Evolutionary conservation across 2,113 vertebrate genomes (phyloP), one percentile per base, ranked within the genome.

Genomic region (Riparia riparia): DNA sequence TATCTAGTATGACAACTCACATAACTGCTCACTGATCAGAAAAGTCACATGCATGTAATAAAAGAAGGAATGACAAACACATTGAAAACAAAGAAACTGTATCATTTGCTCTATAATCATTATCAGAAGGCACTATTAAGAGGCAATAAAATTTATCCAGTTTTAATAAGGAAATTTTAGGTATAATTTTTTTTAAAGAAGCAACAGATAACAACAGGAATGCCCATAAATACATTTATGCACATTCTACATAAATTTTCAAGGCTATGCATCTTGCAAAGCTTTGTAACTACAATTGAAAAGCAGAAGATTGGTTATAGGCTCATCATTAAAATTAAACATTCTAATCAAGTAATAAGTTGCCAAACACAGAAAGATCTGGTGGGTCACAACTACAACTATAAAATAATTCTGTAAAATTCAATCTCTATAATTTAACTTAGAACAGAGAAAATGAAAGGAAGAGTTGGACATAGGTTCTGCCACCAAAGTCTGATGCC

Each of bases 251-350:
- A 70, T 22, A 65, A 83, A 86, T 65, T 21, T 92, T 94, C 37
- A 92, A 90, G 50, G 54, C 29, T 78, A 34, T n/a, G 17, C 20
- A 49, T 44, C 68, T 86, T 76, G n/a, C 15, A 82, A 83, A 92
- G 45, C 11, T 56, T 64, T 15, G 1, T 54, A 85, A 72, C 24
- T 77, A 20, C 34, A 53, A 9, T 5, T 70, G 42, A 50, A 86
- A 77, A 63, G 28, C 20, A 69, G 17, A 21, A 71, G 21, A 72
- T 17, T 77, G 9, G 14, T 65, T 90, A 39, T 28, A 49, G 54
- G 47, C 31, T 9, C 39, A 74, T 6, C 32, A 83, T n/a, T 47
- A 56, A 78, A 84, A 31, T 4, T 15, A 65, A 88, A 53, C 3
- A 16, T 63, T 82, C 16, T 60, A 41, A 66, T 87, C 12, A 84